These are phyloP conservation scores for Epsilonema sp. DNA, from an alignment of 2,888 invertebrate species.

Conservation along the genomic window DNA sequence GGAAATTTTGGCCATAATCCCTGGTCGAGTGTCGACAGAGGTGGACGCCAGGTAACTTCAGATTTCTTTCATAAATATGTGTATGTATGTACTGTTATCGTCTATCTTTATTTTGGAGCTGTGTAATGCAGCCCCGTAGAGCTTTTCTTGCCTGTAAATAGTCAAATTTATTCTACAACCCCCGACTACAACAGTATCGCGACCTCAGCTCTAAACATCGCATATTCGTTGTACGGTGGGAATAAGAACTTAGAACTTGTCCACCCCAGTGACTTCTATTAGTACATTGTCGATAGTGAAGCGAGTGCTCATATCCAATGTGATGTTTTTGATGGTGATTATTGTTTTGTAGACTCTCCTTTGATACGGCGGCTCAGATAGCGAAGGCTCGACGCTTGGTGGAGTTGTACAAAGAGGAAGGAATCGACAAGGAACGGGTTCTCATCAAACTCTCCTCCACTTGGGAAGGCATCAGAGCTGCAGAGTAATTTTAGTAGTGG, in stretches of 20 bases:
- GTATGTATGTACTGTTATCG: too few relatives aligned
- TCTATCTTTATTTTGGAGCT: too few relatives aligned
- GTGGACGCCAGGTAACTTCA: conserved; percentile 70
- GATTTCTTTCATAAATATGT: not conserved
- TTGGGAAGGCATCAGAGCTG: conserved; percentile 98
- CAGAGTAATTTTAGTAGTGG: conserved; percentile 55
- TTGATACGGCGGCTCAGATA: conserved; percentile 74
- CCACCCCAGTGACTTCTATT: too few relatives aligned
- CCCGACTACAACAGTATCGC: not conserved
- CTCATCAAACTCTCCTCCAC: conserved; percentile 93
- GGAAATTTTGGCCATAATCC: conserved; percentile 91
- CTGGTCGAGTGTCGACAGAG: conserved; percentile 87
- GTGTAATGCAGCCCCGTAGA: too few relatives aligned
- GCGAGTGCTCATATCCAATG: too few relatives aligned
- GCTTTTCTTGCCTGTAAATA: too few relatives aligned
- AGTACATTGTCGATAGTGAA: too few relatives aligned
- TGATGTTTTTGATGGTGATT: too few relatives aligned
- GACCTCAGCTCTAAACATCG: too few relatives aligned
- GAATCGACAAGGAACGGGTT: conserved; percentile 72
- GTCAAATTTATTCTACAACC: too few relatives aligned
- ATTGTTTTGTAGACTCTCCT: conserved; percentile 51
- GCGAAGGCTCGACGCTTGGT: conserved; percentile 71
- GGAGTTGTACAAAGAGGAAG: conserved; percentile 64
- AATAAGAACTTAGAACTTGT: too few relatives aligned
- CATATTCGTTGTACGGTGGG: too few relatives aligned